Evolutionary conservation across 64 coral and sea anemone genomes (phyloP), one percentile per base, ranked within the genome.

Genomic region (Porites lutea): DNA sequence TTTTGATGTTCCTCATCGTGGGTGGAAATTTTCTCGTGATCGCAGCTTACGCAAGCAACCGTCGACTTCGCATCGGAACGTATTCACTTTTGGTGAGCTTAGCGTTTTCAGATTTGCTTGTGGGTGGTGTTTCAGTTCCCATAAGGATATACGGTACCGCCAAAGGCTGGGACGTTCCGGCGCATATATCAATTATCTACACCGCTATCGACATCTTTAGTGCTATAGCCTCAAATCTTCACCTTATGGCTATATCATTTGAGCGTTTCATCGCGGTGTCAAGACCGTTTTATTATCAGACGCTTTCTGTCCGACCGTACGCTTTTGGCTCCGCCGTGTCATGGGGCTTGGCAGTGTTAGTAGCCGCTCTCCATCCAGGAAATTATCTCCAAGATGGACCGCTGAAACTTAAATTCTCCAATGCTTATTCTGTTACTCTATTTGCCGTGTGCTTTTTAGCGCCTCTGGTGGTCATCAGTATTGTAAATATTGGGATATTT

Each of bases 241-340:
- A 97, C 13, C 88, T 97, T 4, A 94, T 92, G 45, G 92, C 88
- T 18, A 88, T 97, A 64, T 93, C 92, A 15, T 52, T 94, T 19
- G 95, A 97, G 63, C 95, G 95, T 49, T 97, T 88, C 45, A 65
- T 97, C 14, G 95, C 95, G 12, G 85, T 97, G 59, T 93, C 92
- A 11, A 86, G 65, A 66, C 95, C 95, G 60, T 86, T 97, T 59
- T 90, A 86, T 51, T 83, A 97, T 63, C 87, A 93, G 54, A 91
- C 95, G 14, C 82, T 97, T 8, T n/a, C 83, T 6, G 27, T 79
- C 54, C 74, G 77, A 2, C 74, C 89, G 11, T 97, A 94, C 65
- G 79, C 86, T 10, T 10, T 91, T 10, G 86, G 82, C 62, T 90
- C 93, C 62, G 10, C 57, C 1, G 43, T 87, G 9, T 92, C 95